Base-by-base conservation (phyloP, 1,140 invertebrate species). In the Drosophila trapezifrons region DNA sequence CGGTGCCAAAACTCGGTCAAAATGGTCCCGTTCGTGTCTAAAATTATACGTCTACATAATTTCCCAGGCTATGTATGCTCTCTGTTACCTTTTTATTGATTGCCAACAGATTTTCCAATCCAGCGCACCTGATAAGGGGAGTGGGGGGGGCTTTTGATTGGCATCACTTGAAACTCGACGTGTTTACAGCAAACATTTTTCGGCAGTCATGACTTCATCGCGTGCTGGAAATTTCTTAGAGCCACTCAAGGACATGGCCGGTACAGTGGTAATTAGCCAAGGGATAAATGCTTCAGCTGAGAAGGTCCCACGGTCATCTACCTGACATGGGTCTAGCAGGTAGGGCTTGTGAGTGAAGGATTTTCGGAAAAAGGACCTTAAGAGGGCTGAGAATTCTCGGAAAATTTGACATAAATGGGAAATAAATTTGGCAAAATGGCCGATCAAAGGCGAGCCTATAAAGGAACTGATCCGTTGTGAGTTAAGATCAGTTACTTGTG, bases 41-140 rank as follows among this genome's bases (percentile, higher is more conserved):
- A 87, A 87, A 73, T 79, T 83, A 87, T 76, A 78, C 52, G 66
- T 73, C 71, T 83, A 71, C 59, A 83, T 73, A 70, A 86, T 77
- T 64, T 73, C 59, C 43, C 64, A 74, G 64, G 67, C 67, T 49
- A 71, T 71, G 65, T 58, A 71, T 71, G 65, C 46, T 69, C 45
- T 62, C 51, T 65, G 69, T 78, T 70, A 63, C 49, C 57, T 57
- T 59, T 65, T 67, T 86, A 86, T 86, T 87, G 83, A 86, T 86
- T 87, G 66, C 47, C 45, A 51, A 18, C 59, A 69, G 59, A 59
- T 66, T 70, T 67, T 79, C 55, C 80, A 69, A 69, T 63, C 72
- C 76, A 72, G 46, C 54, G 59, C 43, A 20, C 64, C 58, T 69
- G 55, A 72, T 62, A 43, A 54, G 13, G 15, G 15, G 25, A 13